A percentile compares a stretch with the other conserved stretches of the same genome.
These are phyloP conservation scores for Colletes latitarsis DNA, from an alignment of 1,140 invertebrate species.

Conservation along the genomic window DNA sequence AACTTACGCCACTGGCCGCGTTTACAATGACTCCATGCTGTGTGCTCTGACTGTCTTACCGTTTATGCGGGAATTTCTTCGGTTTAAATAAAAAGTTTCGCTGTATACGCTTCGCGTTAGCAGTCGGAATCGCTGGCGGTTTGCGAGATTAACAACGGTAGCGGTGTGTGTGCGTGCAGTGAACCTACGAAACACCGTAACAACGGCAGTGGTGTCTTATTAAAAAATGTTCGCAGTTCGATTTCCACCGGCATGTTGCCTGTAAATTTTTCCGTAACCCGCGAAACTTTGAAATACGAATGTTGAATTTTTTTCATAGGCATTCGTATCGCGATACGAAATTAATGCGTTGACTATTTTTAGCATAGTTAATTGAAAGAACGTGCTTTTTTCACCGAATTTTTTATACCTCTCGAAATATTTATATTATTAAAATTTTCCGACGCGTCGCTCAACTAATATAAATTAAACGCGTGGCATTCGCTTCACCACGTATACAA, in stretches of 20 bases:
- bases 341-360: neutral
- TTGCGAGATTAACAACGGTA: neutral
- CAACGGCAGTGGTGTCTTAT: slow-evolving; percentile 47
- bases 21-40: slow-evolving; percentile 66
- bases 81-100: slow-evolving; percentile 54
- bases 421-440: neutral
- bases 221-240: slow-evolving; percentile 51
- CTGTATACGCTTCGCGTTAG: neutral
- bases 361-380: neutral
- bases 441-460: neutral
- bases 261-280: slow-evolving; percentile 47
- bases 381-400: neutral
- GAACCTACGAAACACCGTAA: slow-evolving; percentile 18
- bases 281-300: slow-evolving; percentile 49
- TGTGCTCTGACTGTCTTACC: slow-evolving; percentile 27
- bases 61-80: slow-evolving; percentile 66
- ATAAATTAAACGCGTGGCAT: neutral
- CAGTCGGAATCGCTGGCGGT: neutral
- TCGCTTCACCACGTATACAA: neutral
- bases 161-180: slow-evolving; percentile 7
- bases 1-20: slow-evolving; percentile 68
- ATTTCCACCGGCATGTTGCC: slow-evolving; percentile 50
- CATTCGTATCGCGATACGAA: neutral
- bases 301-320: neutral
- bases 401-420: neutral